Conservation (phyloP, 2,888 invertebrate species). For the Colletes collaris region DNA sequence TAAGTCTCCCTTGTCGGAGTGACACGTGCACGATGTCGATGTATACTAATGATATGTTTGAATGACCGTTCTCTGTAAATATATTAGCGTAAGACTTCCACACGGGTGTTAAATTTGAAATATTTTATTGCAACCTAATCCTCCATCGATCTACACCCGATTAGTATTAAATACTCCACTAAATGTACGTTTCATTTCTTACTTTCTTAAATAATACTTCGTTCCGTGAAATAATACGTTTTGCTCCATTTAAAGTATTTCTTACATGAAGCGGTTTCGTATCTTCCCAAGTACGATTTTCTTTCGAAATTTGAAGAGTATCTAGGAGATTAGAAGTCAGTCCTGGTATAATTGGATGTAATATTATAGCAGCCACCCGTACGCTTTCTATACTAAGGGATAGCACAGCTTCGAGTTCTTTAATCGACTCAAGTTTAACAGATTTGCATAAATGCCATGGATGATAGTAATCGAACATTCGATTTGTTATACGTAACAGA, state of each 20-base stretch:
- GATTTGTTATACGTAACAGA: constrained; percentile 91
- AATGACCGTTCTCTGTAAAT: constrained; percentile 77
- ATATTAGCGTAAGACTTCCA: constrained; percentile 75
- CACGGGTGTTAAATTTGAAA: constrained; percentile 52
- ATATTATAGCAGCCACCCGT: constrained; percentile 90
- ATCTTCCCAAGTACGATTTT: constrained; percentile 84
- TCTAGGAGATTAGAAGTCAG: constrained; percentile 88
- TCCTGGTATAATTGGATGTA: constrained; percentile 94
- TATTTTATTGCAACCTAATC: constrained; percentile 44
- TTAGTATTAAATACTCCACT: constrained; percentile 3
- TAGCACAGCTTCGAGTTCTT: constrained; percentile 89
- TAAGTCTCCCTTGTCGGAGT: constrained; percentile 49
- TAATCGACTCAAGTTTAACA: constrained; percentile 82
- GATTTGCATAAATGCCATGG: constrained; percentile 94
- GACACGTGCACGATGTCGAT: constrained; percentile 66
- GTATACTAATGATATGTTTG: constrained; percentile 74
- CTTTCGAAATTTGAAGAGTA: constrained; percentile 85
- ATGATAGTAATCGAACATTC: constrained; percentile 92
- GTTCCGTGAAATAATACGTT: constrained; percentile 52
- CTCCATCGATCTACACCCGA: constrained; percentile 15
- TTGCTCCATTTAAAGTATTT: constrained; percentile 12
- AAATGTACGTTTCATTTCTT: constrained; percentile 29
- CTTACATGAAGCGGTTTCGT: constrained; percentile 75
- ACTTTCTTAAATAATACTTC: constrained; percentile 74
- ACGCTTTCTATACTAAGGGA: constrained; percentile 93